phyloP scores from a whole-genome alignment of 2,888 invertebrate genomes.

The Perithous albicinctus region DNA sequence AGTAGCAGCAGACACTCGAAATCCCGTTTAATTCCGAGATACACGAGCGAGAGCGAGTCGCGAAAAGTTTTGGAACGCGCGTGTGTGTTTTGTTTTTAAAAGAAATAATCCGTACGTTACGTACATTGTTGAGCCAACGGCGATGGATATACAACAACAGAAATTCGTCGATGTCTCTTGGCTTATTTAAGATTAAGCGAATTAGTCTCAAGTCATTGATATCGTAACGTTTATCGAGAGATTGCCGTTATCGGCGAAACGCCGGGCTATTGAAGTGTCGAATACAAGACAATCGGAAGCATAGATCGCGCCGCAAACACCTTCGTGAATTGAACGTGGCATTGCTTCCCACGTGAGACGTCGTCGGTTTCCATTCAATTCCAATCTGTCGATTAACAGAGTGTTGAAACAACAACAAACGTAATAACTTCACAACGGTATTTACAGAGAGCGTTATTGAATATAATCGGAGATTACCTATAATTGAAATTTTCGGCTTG shows the following conservation, averaged over 20 bases:
- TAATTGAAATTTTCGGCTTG: conserved; percentile 99
- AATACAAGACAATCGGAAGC: conserved; percentile 99
- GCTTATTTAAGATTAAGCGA: conserved; percentile 36
- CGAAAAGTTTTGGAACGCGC: conserved; percentile 20
- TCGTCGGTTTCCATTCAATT: conserved; percentile 97
- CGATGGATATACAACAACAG: conserved; percentile 25
- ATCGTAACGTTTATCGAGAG: conserved; percentile 99
- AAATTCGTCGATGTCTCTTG: conserved; percentile 14
- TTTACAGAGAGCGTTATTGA: background rate
- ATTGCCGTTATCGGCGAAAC: conserved; percentile 99
- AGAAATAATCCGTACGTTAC: conserved; percentile 48
- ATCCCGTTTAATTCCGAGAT: conserved; percentile 7
- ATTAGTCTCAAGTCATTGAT: conserved; percentile 91
- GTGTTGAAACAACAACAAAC: conserved; percentile 40
- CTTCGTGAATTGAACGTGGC: conserved; percentile 99
- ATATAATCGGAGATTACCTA: conserved; percentile 86
- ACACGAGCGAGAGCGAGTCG: conserved; percentile 34
- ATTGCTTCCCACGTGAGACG: conserved; percentile 99
- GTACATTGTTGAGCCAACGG: conserved; percentile 32
- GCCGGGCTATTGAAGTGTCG: conserved; percentile 98
- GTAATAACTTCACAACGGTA: background rate
- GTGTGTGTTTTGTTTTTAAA: background rate
- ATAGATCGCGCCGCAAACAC: conserved; percentile 98
- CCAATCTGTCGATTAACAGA: conserved; percentile 89
- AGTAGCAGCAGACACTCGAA: background rate